Evolutionary conservation across 2,888 invertebrate species (phyloP).

Genomic region (Chaetogeoica ovagalla): DNA sequence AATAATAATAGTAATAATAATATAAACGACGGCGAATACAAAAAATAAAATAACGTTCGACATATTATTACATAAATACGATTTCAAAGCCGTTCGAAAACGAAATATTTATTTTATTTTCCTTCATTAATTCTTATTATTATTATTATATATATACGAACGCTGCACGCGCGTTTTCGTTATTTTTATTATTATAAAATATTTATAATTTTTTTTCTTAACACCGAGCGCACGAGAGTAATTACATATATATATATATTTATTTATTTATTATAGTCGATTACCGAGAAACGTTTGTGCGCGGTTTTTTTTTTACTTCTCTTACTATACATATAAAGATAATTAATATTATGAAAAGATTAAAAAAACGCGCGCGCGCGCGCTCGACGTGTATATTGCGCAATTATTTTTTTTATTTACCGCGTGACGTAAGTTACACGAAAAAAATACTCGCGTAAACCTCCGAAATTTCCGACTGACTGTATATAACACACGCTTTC

Average conservation of each 20-base stretch:
- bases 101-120: conserved; percentile 29
- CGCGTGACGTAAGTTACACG: conserved; percentile 26
- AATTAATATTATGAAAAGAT: conserved; percentile 28
- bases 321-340: not conserved
- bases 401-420: conserved; percentile 25
- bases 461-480: not conserved
- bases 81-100: conserved; percentile 36
- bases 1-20: too few relatives aligned
- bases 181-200: conserved; percentile 11
- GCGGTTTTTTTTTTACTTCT: not conserved
- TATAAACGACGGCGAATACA: conserved; percentile 23
- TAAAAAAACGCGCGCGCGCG: conserved; percentile 4
- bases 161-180: not conserved
- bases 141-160: not conserved
- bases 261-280: conserved; percentile 24
- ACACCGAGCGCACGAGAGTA: too few relatives aligned
- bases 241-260: not conserved
- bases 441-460: not conserved
- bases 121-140: conserved; percentile 32
- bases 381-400: conserved; percentile 17
- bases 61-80: conserved; percentile 7
- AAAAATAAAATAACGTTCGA: conserved; percentile 26
- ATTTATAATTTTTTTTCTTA: too few relatives aligned
- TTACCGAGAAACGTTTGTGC: conserved; percentile 39
- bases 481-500: too few relatives aligned